Evolutionary conservation across 2,797 vertebrate genomes (phyloP).

Genomic region (Luscinia megarhynchos): DNA sequence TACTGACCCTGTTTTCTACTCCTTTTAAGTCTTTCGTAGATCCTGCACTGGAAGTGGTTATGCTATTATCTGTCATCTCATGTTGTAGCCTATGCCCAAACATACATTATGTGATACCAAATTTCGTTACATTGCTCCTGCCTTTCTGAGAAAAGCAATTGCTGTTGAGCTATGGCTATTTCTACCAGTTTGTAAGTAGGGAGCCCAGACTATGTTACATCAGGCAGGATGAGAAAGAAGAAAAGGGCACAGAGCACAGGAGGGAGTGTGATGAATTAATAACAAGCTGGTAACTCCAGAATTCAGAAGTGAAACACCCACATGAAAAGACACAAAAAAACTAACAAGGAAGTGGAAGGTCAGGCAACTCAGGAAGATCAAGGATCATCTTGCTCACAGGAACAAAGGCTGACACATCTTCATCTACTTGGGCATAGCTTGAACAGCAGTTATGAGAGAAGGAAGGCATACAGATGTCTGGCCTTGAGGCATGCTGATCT

Average conservation of each 20-base stretch:
- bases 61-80: background rate
- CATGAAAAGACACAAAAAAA: background rate
- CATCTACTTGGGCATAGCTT: background rate
- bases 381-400: background rate
- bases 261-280: background rate
- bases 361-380: background rate
- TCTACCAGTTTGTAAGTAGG: background rate
- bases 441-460: background rate
- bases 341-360: background rate
- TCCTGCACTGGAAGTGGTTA: background rate
- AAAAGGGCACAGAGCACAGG: background rate
- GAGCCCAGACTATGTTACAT: background rate
- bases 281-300: background rate
- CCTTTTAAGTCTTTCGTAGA: background rate
- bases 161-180: background rate
- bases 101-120: background rate
- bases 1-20: background rate
- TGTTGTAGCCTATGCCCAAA: background rate
- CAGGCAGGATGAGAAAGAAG: background rate
- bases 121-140: background rate
- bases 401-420: background rate
- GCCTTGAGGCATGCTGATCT: background rate
- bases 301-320: background rate
- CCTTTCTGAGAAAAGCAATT: background rate
- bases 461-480: background rate